Conservation (phyloP, 1,140 invertebrate genomes). For the Tribolium madens region DNA sequence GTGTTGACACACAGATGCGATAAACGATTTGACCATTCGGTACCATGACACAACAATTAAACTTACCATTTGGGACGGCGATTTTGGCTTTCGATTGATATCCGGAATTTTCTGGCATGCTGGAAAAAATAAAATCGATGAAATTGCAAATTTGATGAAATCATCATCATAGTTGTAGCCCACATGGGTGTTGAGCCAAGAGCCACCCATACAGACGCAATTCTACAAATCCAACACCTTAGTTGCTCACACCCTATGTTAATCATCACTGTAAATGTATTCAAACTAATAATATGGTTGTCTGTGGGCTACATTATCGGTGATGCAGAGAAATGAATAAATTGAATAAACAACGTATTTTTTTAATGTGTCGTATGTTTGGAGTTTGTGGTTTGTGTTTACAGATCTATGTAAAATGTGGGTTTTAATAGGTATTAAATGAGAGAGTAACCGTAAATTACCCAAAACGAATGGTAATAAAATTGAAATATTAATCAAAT, state of each 20-base stretch:
- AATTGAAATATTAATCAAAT: neutral
- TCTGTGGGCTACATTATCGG: neutral
- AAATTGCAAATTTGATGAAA: conserved; percentile 32
- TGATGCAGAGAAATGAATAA: neutral
- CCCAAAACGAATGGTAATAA: neutral
- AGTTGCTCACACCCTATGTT: conserved; percentile 30
- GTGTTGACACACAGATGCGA: conserved; percentile 14
- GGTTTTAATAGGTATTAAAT: conserved; percentile 16
- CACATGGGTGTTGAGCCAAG: conserved; percentile 19
- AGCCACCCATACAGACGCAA: conserved; percentile 31
- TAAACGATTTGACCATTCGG: neutral
- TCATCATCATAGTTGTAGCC: conserved; percentile 14
- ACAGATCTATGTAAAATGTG: neutral
- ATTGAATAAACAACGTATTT: neutral
- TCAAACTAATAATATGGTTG: neutral
- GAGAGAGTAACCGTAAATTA: neutral
- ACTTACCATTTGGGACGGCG: conserved; percentile 92
- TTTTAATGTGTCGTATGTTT: neutral
- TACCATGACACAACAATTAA: conserved; percentile 17
- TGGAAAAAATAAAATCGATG: conserved; percentile 70
- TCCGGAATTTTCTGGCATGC: conserved; percentile 90
- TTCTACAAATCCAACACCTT: conserved; percentile 29
- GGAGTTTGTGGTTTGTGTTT: neutral
- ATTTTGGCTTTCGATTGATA: conserved; percentile 89
- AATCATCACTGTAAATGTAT: neutral